A percentile compares a stretch with the other conserved stretches of the same genome.
These are phyloP conservation scores for Exephanes ischioxanthus DNA, from an alignment of 2,888 invertebrate species.

Conservation along the genomic window DNA sequence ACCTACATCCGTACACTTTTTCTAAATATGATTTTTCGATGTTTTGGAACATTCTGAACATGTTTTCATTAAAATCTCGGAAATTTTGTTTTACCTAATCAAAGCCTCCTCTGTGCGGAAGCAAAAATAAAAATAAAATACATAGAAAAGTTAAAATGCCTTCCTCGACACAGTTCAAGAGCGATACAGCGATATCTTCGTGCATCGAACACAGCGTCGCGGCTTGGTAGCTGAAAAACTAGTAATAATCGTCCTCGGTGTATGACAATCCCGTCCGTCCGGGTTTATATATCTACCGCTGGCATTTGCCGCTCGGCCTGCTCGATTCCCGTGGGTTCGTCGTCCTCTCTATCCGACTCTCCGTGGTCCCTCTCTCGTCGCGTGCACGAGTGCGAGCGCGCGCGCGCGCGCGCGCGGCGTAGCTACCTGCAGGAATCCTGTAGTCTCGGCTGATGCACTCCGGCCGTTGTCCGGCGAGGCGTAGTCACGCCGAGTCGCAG, in stretches of 20 bases:
- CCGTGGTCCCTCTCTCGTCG: slow-evolving; percentile 27
- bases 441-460: slow-evolving; percentile 48
- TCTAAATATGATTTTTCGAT: too few relatives aligned
- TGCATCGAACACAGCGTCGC: not conserved
- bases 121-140: too few relatives aligned
- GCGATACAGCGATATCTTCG: not conserved
- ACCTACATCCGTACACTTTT: too few relatives aligned
- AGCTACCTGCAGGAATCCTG: slow-evolving; percentile 43
- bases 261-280: slow-evolving; percentile 1
- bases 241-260: not conserved
- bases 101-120: too few relatives aligned
- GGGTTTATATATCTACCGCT: not conserved
- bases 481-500: not conserved
- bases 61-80: too few relatives aligned
- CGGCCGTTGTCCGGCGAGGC: slow-evolving; percentile 2
- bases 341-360: slow-evolving; percentile 41
- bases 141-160: too few relatives aligned
- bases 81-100: too few relatives aligned
- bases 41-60: too few relatives aligned
- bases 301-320: slow-evolving; percentile 16
- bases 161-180: too few relatives aligned
- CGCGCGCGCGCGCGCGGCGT: too few relatives aligned
- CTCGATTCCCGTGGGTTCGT: slow-evolving; percentile 51
- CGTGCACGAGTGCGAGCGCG: slow-evolving; percentile 21
- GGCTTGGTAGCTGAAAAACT: not conserved